A percentile compares a stretch with the other conserved stretches of the same genome.
These are phyloP conservation scores for Hipposideros armiger DNA, from an alignment of 2,113 vertebrate genomes.

Conservation along the genomic window DNA sequence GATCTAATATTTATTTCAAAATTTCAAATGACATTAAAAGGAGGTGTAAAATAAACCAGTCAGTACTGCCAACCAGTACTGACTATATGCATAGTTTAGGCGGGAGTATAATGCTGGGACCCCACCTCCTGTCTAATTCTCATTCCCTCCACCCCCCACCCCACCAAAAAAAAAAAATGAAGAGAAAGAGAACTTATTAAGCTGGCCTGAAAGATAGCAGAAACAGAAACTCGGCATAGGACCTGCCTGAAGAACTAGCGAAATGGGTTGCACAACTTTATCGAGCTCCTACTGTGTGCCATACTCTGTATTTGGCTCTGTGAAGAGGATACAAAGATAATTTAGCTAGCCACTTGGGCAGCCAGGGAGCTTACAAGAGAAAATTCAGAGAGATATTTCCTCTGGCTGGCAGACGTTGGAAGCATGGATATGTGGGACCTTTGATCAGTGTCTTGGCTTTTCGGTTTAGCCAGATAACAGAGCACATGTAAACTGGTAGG, in stretches of 20 bases:
- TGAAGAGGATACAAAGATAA: neutral
- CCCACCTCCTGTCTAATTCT: neutral
- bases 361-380: neutral
- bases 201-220: neutral
- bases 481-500: neutral
- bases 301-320: neutral
- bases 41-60: neutral
- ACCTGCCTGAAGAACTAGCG: neutral
- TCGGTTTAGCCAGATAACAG: neutral
- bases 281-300: neutral
- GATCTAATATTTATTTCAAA: conserved; percentile 3
- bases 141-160: neutral
- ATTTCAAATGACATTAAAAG: conserved; percentile 28
- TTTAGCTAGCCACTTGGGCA: neutral
- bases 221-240: neutral
- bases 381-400: neutral
- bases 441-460: conserved; percentile 16
- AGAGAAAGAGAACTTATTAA: neutral
- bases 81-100: neutral
- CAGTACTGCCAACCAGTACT: neutral
- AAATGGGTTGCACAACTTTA: neutral
- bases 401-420: conserved; percentile 8
- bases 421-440: neutral
- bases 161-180: neutral
- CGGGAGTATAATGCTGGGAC: neutral